Percentiles rank a stretch among this genome's conserved stretches.
Conservation (phyloP, 2,797 vertebrate genomes). For the Silurus lanzhouensis region DNA sequence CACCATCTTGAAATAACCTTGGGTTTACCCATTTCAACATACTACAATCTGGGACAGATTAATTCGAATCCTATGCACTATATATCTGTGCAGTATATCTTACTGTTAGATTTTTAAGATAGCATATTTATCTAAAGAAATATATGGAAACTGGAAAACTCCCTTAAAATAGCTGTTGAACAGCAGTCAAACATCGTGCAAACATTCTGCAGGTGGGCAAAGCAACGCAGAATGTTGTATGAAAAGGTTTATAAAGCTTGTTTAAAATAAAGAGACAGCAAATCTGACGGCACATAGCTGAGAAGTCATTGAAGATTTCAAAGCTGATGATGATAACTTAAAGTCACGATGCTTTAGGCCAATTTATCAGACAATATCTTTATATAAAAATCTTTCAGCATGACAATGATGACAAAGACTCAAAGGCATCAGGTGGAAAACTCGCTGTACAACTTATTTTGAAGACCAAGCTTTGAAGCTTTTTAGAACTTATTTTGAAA, state of each 20-base stretch:
- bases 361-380: no score
- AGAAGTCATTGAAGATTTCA: background rate
- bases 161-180: background rate
- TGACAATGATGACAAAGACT: background rate
- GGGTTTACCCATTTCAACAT: no score
- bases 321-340: background rate
- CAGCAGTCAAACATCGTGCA: background rate
- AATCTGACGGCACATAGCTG: background rate
- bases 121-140: background rate
- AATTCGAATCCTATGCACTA: no score
- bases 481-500: background rate
- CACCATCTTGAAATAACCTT: no score
- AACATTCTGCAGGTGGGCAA: background rate
- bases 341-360: background rate
- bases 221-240: background rate
- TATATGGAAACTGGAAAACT: background rate
- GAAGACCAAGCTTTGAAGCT: background rate
- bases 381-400: background rate
- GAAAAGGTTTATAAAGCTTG: background rate
- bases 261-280: background rate
- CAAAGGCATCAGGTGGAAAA: background rate
- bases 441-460: background rate
- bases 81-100: no score
- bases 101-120: no score
- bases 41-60: no score